Conservation (phyloP, 2,888 invertebrate genomes). For the Rhagophthalmus giganteus region DNA sequence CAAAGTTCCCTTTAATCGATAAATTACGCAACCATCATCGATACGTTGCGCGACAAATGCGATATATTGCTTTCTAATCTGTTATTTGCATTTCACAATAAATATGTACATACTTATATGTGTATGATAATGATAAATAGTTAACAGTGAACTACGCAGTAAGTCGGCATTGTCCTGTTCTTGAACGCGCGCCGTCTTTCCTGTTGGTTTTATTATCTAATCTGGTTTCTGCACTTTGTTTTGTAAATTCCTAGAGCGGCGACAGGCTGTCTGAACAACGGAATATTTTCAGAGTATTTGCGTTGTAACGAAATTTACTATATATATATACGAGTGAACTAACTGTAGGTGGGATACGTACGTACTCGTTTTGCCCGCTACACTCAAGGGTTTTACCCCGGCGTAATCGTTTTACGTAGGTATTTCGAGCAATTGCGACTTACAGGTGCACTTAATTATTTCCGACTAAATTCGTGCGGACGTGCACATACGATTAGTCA, state of each 20-base stretch:
- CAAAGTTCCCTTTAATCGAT: too few relatives aligned
- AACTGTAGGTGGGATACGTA: too few relatives aligned
- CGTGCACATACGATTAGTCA: constrained; percentile 10
- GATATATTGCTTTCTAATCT: constrained; percentile 8
- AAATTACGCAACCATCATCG: too few relatives aligned
- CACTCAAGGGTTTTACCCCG: constrained; percentile 29
- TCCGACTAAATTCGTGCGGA: constrained; percentile 12
- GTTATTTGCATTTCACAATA: constrained; percentile 6
- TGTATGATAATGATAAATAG: constrained; percentile 10
- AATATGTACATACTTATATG: too few relatives aligned
- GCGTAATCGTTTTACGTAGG: constrained; percentile 11
- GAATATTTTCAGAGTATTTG: constrained; percentile 17
- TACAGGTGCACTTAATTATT: constrained; percentile 25
- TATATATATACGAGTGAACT: constrained; percentile 11
- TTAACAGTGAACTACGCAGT: constrained; percentile 14
- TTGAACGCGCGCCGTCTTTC: constrained; percentile 21
- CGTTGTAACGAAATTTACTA: constrained; percentile 9
- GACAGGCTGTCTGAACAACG: constrained; percentile 27
- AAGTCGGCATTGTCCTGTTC: constrained; percentile 15
- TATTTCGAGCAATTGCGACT: not conserved
- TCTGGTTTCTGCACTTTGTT: constrained; percentile 21
- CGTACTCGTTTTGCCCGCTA: too few relatives aligned
- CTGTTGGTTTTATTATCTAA: constrained; percentile 27
- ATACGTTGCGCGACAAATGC: too few relatives aligned
- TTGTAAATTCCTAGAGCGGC: constrained; percentile 22